phyloP scores from a whole-genome alignment of 1,140 invertebrate genomes.

The Drosophila funebris region DNA sequence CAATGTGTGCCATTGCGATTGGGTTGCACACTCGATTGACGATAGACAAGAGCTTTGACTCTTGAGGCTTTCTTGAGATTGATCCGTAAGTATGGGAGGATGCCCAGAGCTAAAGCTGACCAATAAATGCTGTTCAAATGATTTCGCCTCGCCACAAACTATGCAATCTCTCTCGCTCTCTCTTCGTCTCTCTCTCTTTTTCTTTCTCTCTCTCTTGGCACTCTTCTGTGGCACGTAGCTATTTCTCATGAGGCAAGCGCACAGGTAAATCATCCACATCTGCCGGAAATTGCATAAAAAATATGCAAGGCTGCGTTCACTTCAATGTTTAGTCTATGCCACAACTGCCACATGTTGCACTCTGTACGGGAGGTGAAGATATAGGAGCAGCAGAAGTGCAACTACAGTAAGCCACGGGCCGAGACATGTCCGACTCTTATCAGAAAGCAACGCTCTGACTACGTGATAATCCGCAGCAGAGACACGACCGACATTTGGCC shows the following conservation, averaged over 20 bases:
- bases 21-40: conserved; percentile 21
- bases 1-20: conserved; percentile 37
- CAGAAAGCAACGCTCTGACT: conserved; percentile 42
- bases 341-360: conserved; percentile 54
- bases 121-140: conserved; percentile 32
- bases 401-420: conserved; percentile 46
- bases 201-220: conserved; percentile 3
- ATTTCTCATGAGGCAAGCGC: conserved; percentile 60
- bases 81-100: background rate
- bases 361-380: background rate
- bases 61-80: background rate
- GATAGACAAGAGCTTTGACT: background rate
- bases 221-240: conserved; percentile 53
- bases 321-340: conserved; percentile 25
- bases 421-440: conserved; percentile 49
- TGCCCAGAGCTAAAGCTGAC: no score
- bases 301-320: conserved; percentile 62
- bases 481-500: conserved; percentile 75
- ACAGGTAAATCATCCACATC: conserved; percentile 77
- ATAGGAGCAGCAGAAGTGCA: background rate
- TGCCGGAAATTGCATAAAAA: conserved; percentile 81
- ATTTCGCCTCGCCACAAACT: conserved; percentile 15
- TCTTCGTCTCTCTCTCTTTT: background rate
- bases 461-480: conserved; percentile 64
- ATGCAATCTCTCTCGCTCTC: background rate